phyloP scores from a whole-genome alignment of 1,140 invertebrate genomes.

The Nasonia longicornis region DNA sequence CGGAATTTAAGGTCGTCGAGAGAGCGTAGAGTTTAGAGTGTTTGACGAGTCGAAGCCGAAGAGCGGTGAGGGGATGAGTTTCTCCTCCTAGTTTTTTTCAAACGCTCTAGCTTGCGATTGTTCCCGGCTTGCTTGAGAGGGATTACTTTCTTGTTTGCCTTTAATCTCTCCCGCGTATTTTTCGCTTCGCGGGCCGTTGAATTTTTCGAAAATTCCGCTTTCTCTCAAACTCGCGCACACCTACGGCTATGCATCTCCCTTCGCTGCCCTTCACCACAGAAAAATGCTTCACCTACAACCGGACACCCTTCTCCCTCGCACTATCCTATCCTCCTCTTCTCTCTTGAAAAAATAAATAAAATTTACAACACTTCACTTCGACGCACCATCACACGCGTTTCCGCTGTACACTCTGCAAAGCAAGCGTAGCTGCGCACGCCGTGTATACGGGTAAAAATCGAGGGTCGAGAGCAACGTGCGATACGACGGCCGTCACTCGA shows the following conservation, averaged over 20 bases:
- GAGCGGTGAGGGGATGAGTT: background rate
- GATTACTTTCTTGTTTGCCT: too few species aligned
- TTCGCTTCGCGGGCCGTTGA: too few species aligned
- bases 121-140: too few species aligned
- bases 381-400: background rate
- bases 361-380: too few species aligned
- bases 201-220: background rate
- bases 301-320: background rate
- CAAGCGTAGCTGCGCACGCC: background rate
- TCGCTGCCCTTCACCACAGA: too few species aligned
- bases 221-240: too few species aligned
- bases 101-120: background rate
- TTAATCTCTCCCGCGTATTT: too few species aligned
- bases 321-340: background rate
- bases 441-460: background rate
- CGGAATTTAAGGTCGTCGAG: background rate
- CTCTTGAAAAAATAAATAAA: background rate
- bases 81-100: too few species aligned
- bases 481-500: slow-evolving; percentile 34
- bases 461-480: background rate
- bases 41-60: background rate
- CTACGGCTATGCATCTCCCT: too few species aligned
- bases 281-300: too few species aligned
- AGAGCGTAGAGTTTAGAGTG: background rate
- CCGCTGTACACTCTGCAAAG: background rate